Conservation (phyloP, 2,113 vertebrate species). For the Forbesichthys papilliferus region DNA sequence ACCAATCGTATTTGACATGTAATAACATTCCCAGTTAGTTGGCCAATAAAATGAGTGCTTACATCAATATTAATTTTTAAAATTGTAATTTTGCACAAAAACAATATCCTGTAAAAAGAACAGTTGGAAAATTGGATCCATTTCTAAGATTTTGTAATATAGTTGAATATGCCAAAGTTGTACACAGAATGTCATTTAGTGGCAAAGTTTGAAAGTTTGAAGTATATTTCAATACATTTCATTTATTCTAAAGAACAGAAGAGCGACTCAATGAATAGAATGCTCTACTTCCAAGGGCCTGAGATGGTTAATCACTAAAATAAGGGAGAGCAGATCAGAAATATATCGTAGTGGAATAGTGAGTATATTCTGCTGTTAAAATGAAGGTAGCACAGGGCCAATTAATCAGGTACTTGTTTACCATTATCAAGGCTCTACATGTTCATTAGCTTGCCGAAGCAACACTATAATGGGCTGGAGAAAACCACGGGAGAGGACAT, state of each 20-base stretch:
- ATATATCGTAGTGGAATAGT: constrained; percentile 39
- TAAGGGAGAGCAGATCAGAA: constrained; percentile 46
- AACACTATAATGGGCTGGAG: constrained; percentile 56
- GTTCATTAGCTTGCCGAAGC: constrained; percentile 72
- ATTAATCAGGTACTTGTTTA: constrained; percentile 80
- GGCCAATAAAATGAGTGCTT: constrained; percentile 14
- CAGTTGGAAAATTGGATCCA: constrained; percentile 23
- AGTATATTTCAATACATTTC: constrained; percentile 23
- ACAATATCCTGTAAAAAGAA: constrained; percentile 15
- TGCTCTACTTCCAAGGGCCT: constrained; percentile 6
- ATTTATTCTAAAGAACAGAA: not conserved
- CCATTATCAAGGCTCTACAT: constrained; percentile 60
- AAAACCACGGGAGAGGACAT: constrained; percentile 65
- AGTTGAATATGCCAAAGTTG: constrained; percentile 26
- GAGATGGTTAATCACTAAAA: not conserved
- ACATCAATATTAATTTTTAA: constrained; percentile 35
- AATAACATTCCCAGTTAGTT: too few relatives aligned
- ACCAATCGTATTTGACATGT: too few relatives aligned
- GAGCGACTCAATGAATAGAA: not conserved
- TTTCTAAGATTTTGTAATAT: constrained; percentile 32
- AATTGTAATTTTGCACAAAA: not conserved
- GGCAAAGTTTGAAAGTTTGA: constrained; percentile 13
- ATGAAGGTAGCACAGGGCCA: constrained; percentile 61
- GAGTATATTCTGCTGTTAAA: constrained; percentile 51
- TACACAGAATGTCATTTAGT: constrained; percentile 23